Percentiles rank a stretch among this genome's conserved stretches.
These are phyloP conservation scores for Calidris pugnax DNA, from an alignment of 2,113 vertebrate genomes.

Conservation along the genomic window DNA sequence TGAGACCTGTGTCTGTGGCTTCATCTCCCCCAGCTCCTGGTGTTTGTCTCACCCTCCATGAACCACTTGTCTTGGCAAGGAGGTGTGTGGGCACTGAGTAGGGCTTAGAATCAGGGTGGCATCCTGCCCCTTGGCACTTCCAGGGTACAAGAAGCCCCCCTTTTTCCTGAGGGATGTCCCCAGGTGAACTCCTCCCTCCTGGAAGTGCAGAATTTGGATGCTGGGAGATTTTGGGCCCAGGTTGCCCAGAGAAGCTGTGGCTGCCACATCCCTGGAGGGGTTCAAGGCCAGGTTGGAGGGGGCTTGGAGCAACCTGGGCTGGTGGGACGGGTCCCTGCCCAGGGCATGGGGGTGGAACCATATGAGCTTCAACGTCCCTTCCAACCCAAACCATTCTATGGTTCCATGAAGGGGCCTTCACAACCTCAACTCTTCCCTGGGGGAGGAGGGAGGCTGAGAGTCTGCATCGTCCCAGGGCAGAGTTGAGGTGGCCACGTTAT, in stretches of 20 bases:
- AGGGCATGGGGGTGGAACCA: too few species aligned
- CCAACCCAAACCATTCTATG: too few species aligned
- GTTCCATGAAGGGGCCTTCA: background rate
- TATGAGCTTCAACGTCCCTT: too few species aligned
- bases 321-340: too few species aligned
- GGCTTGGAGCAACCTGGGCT: too few species aligned
- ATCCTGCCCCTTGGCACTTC: fast-evolving
- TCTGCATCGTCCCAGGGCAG: background rate
- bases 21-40: background rate
- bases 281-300: too few species aligned
- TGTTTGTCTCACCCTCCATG: fast-evolving
- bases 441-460: background rate
- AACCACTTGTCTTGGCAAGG: too few species aligned
- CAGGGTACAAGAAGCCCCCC: fast-evolving
- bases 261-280: too few species aligned
- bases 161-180: background rate
- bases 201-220: background rate
- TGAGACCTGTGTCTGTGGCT: background rate
- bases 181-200: background rate
- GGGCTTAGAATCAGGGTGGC: background rate
- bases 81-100: too few species aligned
- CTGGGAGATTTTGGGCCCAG: background rate
- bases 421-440: background rate
- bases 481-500: background rate
- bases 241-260: too few species aligned